Base-by-base conservation (phyloP, 2,888 invertebrate species). In the Epiblema foenella region DNA sequence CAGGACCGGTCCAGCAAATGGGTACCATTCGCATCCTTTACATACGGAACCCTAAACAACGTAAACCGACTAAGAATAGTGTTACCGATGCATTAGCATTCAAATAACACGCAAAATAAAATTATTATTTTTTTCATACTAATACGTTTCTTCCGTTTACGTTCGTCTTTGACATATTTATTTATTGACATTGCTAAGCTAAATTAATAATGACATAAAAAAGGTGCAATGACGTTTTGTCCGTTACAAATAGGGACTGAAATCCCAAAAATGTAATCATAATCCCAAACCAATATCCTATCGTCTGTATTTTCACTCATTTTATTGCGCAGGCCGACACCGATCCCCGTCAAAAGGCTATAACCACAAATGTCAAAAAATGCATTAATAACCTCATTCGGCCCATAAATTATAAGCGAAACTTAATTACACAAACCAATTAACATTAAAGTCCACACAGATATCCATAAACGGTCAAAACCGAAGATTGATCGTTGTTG, bases 341-440 rank as follows among this genome's bases (percentile, higher is more conserved):
- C 17, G 18, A 37, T 46, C 15, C 37, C 29, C 69, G 64, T 65
- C 59, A 71, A 67, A 62, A 67, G 49, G 66, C 54, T 60, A 71
- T 71, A 71, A 67, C 71, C 71, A 71, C 71, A 67, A 71, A 70
- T 60, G 67, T 71, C 66, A 62, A 71, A 59, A 51, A 69, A 68
- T 56, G 62, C 74, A 72, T 72, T 70, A 72, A 70, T 68, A 75
- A 69, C 72, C 72, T 56, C 49, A 74, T 72, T 73, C 72, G 51
- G 56, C 15, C 73, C 73, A 81, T 83, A 91, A 91, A 92, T 91
- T 89, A 90, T 80, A 81, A 80, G 76, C 77, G 80, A 81, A 85
- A 83, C 84, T 84, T 90, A 89, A 92, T 91, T 90, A 81, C 80
- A 75, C 78, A 76, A 80, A 81, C 85, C 85, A 87, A 87, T 89